These are phyloP conservation scores for Sphecodes monilicornis DNA, from an alignment of 2,888 invertebrate species.

Conservation along the genomic window DNA sequence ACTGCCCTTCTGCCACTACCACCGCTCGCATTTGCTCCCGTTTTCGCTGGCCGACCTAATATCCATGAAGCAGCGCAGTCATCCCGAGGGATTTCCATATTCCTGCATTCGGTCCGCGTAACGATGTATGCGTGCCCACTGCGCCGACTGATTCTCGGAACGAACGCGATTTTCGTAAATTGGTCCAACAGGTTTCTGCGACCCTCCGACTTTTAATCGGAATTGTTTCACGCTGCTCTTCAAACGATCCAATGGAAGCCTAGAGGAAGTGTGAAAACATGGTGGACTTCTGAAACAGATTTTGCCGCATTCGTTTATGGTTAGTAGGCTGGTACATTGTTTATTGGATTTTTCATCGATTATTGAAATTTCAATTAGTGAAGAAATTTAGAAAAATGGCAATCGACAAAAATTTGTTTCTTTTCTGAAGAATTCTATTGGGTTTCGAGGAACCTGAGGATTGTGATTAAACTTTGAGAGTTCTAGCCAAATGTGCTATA, in stretches of 20 bases:
- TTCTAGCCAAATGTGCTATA: no score
- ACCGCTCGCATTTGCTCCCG: slow-evolving; percentile 38
- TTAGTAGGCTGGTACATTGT: no score
- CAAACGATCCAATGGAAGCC: no score
- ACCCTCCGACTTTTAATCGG: background rate
- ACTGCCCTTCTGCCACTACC: background rate
- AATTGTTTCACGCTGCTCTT: background rate
- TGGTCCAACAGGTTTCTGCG: background rate
- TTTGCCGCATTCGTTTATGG: no score
- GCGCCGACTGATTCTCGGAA: background rate
- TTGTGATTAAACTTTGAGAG: no score
- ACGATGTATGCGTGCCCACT: background rate
- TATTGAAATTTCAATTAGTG: background rate
- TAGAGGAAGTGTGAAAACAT: no score
- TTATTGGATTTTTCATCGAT: background rate
- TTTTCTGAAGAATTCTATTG: no score
- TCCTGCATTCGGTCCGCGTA: background rate
- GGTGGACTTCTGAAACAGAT: background rate
- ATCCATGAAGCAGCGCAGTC: slow-evolving; percentile 23
- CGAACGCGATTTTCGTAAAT: background rate
- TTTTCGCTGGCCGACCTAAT: slow-evolving; percentile 27
- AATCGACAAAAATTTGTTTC: background rate
- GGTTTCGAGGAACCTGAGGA: no score
- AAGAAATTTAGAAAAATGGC: background rate
- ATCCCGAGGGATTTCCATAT: slow-evolving; percentile 21